Evolutionary conservation across 2,888 invertebrate genomes (phyloP), one percentile per base, ranked within the genome.

Genomic region (Bedellia somnulentella): DNA sequence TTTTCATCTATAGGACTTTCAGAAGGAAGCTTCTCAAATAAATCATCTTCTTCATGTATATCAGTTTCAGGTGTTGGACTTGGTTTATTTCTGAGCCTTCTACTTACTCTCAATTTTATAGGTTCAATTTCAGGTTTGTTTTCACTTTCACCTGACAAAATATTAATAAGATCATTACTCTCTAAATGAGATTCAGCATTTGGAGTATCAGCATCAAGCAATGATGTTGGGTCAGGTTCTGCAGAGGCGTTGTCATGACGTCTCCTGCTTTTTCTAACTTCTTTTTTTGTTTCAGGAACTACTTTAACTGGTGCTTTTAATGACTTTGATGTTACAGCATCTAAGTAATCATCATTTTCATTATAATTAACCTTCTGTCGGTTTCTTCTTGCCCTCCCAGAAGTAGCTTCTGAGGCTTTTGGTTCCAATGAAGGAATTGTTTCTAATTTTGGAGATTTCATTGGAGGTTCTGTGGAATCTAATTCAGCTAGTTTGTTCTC

Each of bases 291-390:
- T 34, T 75, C 71, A 57, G 55, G 52, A 13, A 70, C 61, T 34
- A 67, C 62, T 55, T 60, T 71, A 36, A 54, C 62, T 33, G 38
- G 46, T 4, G 12, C 5, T 15, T 9, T 15, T 10, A 53, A 51
- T 53, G 61, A 67, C 38, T 34, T 43, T 38, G 55, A 40, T 53
- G 80, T 57, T 49, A 80, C 34, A 35, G 56, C 55, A 57, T 78
- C 57, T 52, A 80, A 43, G 57, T 75, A 57, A 60, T 79, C 57
- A 68, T 79, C 68, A 64, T 78, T 66, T 71, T 79, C 63, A 73
- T 77, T 61, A 67, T 82, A 77, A 45, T 77, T 77, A 32, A 77
- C 59, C 45, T 73, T 76, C 33, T 66, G 62, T 36, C 77, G 60
- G 43, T 75, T 70, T 37, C 77, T 57, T 42, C 76, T 55, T 12